A percentile compares a stretch with the other conserved stretches of the same genome.
These are phyloP conservation scores for Drosophila tripunctata DNA, from an alignment of 2,888 invertebrate genomes.

Conservation along the genomic window DNA sequence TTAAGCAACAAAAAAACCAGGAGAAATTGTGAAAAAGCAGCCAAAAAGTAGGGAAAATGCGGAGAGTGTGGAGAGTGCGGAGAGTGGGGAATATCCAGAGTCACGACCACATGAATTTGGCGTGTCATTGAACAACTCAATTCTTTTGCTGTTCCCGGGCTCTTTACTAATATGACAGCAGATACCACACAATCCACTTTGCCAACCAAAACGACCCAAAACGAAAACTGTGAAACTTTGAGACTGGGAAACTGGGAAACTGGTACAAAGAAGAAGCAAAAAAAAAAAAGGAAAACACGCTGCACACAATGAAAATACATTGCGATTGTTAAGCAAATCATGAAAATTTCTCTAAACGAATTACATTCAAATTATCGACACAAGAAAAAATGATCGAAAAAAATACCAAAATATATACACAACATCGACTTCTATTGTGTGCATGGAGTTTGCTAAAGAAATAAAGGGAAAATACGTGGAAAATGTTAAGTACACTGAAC, in stretches of 20 bases:
- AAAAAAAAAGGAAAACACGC: not conserved
- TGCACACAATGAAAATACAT: conserved; percentile 40
- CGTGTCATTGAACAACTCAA: conserved; percentile 74
- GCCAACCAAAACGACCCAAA: not conserved
- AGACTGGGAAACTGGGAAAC: too few species aligned
- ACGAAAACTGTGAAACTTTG: not conserved
- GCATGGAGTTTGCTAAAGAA: conserved; percentile 14
- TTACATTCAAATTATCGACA: conserved; percentile 71
- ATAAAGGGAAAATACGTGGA: not conserved
- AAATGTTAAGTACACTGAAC: not conserved
- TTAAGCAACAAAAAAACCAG: not conserved
- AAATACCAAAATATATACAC: conserved; percentile 5
- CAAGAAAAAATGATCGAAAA: conserved; percentile 6
- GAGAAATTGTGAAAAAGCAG: not conserved
- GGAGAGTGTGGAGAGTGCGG: not conserved
- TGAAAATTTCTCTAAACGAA: conserved; percentile 71
- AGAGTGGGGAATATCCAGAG: conserved; percentile 3
- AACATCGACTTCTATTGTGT: conserved; percentile 7
- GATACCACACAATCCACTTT: conserved; percentile 28
- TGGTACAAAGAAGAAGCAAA: not conserved
- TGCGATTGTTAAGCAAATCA: conserved; percentile 71
- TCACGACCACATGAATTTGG: conserved; percentile 55
- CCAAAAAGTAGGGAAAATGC: not conserved
- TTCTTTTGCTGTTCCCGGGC: conserved; percentile 23
- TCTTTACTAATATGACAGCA: conserved; percentile 24